Evolutionary conservation across 2,888 invertebrate genomes (phyloP).

Genomic region (Phengaris arion): DNA sequence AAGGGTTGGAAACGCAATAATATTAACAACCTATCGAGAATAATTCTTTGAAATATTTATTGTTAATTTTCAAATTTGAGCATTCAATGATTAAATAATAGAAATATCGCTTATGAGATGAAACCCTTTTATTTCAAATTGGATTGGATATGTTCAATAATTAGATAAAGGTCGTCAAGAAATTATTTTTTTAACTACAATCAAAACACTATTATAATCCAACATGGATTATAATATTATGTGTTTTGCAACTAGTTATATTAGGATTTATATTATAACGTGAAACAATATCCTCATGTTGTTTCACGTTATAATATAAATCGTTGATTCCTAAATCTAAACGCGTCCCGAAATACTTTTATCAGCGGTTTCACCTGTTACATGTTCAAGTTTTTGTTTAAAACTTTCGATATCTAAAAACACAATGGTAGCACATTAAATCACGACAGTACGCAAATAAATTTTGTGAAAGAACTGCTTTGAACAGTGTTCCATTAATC

Average conservation of each 20-base stretch:
- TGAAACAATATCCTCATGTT: neutral
- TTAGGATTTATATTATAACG: too few relatives aligned
- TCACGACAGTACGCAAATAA: slow-evolving; percentile 37
- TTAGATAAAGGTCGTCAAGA: neutral
- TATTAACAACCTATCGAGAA: slow-evolving; percentile 41
- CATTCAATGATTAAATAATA: slow-evolving; percentile 20
- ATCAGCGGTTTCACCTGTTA: neutral
- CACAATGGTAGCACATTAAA: slow-evolving; percentile 33
- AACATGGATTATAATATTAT: too few relatives aligned
- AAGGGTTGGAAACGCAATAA: slow-evolving; percentile 48
- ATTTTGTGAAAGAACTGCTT: slow-evolving; percentile 46
- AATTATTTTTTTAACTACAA: neutral
- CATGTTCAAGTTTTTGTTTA: neutral
- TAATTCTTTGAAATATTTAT: slow-evolving; percentile 31
- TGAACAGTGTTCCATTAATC: slow-evolving; percentile 64
- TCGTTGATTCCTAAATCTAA: neutral
- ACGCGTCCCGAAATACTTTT: neutral
- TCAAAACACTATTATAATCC: neutral
- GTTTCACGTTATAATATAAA: neutral
- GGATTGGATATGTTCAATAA: neutral
- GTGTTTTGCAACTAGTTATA: neutral
- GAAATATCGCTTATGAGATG: slow-evolving; percentile 20
- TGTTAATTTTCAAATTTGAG: slow-evolving; percentile 15
- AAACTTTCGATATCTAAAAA: slow-evolving; percentile 24
- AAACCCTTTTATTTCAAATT: slow-evolving; percentile 25